Evolutionary conservation across 2,113 vertebrate genomes (phyloP).

Genomic region (Proterorhinus semilunaris): DNA sequence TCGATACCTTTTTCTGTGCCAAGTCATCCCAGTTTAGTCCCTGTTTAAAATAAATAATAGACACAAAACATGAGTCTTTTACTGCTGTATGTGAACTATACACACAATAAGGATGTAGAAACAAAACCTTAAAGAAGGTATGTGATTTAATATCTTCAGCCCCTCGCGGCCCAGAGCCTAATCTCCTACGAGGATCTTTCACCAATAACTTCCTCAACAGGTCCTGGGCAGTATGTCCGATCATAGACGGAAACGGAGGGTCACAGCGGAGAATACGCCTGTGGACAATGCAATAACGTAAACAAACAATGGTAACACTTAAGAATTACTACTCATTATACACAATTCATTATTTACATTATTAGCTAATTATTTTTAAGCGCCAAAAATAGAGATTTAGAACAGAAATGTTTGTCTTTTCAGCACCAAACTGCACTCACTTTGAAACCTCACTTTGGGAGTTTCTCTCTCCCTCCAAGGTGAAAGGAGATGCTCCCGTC

Average conservation of each 20-base stretch:
- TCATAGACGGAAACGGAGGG: slow-evolving; percentile 85
- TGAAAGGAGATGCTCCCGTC: slow-evolving; percentile 89
- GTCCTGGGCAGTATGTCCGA: slow-evolving; percentile 83
- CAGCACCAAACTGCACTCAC: slow-evolving; percentile 67
- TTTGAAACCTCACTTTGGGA: slow-evolving; percentile 90
- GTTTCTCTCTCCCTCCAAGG: slow-evolving; percentile 89
- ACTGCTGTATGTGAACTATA: not conserved
- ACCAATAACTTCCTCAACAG: slow-evolving; percentile 84
- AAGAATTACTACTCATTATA: no score
- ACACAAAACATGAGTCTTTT: not conserved
- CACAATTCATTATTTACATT: no score
- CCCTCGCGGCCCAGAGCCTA: slow-evolving; percentile 84
- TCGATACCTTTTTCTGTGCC: slow-evolving; percentile 79
- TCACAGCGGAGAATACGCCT: slow-evolving; percentile 90
- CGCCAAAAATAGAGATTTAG: not conserved
- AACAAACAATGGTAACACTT: no score
- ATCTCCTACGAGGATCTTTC: slow-evolving; percentile 87
- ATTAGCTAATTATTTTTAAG: no score
- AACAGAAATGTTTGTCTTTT: not conserved
- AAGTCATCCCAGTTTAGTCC: slow-evolving; percentile 85
- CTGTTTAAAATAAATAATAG: slow-evolving; percentile 53
- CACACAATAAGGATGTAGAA: not conserved
- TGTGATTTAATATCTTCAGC: slow-evolving; percentile 87
- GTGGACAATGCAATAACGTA: not conserved
- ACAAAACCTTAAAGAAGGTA: slow-evolving; percentile 85